Conservation (phyloP, 2,113 vertebrate genomes). For the Hydrolagus affinis region DNA sequence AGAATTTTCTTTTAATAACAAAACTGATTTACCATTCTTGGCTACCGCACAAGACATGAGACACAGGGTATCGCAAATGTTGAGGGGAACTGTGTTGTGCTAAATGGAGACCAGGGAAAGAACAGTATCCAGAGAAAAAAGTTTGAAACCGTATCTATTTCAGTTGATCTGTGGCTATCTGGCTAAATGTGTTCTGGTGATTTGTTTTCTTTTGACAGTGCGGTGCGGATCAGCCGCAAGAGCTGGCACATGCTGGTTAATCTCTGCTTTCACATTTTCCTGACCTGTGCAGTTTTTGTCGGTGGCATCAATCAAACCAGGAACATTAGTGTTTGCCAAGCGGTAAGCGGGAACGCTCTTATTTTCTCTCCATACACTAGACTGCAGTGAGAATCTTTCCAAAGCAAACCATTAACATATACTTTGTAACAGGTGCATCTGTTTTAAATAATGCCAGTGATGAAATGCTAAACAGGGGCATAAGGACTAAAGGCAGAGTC, state of each 20-base stretch:
- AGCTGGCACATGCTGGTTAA: conserved; percentile 97
- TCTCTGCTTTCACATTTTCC: conserved; percentile 81
- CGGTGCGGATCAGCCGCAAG: conserved; percentile 81
- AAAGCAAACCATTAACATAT: not conserved
- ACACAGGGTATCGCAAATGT: not conserved
- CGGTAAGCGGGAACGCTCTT: conserved; percentile 61
- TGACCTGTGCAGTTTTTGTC: conserved; percentile 80
- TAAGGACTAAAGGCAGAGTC: not conserved
- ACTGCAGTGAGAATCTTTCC: not conserved
- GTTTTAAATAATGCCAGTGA: not conserved
- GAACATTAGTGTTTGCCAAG: conserved; percentile 79
- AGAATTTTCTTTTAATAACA: not conserved
- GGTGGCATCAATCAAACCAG: conserved; percentile 85
- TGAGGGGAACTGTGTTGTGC: not conserved
- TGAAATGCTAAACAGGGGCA: not conserved
- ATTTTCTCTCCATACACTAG: not conserved
- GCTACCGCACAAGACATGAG: not conserved
- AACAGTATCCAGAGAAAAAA: not conserved
- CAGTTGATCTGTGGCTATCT: not conserved
- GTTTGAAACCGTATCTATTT: not conserved
- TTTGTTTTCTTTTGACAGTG: conserved; percentile 41
- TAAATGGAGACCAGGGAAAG: not conserved
- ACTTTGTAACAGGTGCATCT: not conserved
- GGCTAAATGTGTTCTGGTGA: not conserved
- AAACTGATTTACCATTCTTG: not conserved